These are phyloP conservation scores for Drosophila serrata DNA, from an alignment of 1,140 invertebrate species.

Conservation along the genomic window DNA sequence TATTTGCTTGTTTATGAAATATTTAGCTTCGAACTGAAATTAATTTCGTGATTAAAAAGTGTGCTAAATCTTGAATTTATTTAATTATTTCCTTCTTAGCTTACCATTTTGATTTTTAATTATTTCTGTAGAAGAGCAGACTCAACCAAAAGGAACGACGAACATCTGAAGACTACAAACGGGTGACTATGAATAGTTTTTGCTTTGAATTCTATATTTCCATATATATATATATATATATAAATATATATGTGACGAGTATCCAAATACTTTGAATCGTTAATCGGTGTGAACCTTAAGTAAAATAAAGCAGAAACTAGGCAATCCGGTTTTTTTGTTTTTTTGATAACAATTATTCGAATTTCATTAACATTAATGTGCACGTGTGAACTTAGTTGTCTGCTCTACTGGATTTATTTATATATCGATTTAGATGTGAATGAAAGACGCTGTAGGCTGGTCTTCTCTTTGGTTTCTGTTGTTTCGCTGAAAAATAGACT, in stretches of 20 bases:
- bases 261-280: too few species aligned
- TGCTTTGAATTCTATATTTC: not conserved
- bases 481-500: not conserved
- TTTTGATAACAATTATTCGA: too few species aligned
- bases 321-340: too few species aligned
- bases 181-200: not conserved
- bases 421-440: not conserved
- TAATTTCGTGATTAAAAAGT: too few species aligned
- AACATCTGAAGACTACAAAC: conserved; percentile 13
- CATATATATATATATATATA: too few species aligned
- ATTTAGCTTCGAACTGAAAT: not conserved
- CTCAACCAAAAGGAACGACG: conserved; percentile 11
- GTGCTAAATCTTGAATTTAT: not conserved
- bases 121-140: not conserved
- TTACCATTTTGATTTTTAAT: conserved; percentile 23
- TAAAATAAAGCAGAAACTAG: not conserved
- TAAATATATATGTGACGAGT: too few species aligned
- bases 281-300: not conserved
- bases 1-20: not conserved
- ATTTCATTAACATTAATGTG: not conserved
- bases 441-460: not conserved
- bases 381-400: too few species aligned
- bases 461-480: not conserved
- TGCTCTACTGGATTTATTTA: not conserved
- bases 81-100: not conserved